A percentile compares a stretch with the other conserved stretches of the same genome.
Evolutionary conservation across 2,888 invertebrate genomes (phyloP).

Genomic region (Drosophila limbata): DNA sequence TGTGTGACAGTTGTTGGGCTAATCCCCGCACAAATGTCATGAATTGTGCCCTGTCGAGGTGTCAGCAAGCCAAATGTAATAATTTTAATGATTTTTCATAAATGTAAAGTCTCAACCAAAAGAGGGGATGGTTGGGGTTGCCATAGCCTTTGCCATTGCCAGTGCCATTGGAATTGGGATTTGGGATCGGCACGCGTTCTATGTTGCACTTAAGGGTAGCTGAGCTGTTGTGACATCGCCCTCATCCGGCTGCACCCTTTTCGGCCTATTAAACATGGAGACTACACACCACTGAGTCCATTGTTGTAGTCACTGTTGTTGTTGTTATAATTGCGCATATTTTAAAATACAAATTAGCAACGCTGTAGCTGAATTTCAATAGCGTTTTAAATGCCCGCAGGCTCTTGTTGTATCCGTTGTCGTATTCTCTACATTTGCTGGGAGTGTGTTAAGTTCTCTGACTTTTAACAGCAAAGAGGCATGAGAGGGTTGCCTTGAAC

Average conservation of each 20-base stretch:
- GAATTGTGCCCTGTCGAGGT: slow-evolving; percentile 64
- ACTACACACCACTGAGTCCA: slow-evolving; percentile 74
- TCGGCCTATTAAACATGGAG: slow-evolving; percentile 68
- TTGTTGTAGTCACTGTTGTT: slow-evolving; percentile 54
- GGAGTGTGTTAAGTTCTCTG: slow-evolving; percentile 66
- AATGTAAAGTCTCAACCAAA: slow-evolving; percentile 53
- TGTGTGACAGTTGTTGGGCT: slow-evolving; percentile 80
- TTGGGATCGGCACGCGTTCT: slow-evolving; percentile 46
- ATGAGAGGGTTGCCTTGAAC: slow-evolving; percentile 58
- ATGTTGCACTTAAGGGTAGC: slow-evolving; percentile 72
- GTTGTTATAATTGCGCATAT: slow-evolving; percentile 78
- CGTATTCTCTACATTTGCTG: slow-evolving; percentile 35
- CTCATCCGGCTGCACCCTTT: slow-evolving; percentile 73
- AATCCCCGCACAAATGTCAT: slow-evolving; percentile 78
- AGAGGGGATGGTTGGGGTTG: neutral
- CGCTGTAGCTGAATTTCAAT: slow-evolving; percentile 81
- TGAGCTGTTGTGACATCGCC: slow-evolving; percentile 72
- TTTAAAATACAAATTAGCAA: slow-evolving; percentile 82
- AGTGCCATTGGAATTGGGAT: slow-evolving; percentile 5
- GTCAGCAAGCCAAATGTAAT: slow-evolving; percentile 80
- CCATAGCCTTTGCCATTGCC: neutral
- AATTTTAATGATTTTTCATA: slow-evolving; percentile 81
- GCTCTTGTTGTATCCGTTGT: slow-evolving; percentile 37
- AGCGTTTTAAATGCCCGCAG: slow-evolving; percentile 71
- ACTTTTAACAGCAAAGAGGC: slow-evolving; percentile 46